Conservation (phyloP, 2,797 vertebrate genomes). For the Eutrigla gurnardus region DNA sequence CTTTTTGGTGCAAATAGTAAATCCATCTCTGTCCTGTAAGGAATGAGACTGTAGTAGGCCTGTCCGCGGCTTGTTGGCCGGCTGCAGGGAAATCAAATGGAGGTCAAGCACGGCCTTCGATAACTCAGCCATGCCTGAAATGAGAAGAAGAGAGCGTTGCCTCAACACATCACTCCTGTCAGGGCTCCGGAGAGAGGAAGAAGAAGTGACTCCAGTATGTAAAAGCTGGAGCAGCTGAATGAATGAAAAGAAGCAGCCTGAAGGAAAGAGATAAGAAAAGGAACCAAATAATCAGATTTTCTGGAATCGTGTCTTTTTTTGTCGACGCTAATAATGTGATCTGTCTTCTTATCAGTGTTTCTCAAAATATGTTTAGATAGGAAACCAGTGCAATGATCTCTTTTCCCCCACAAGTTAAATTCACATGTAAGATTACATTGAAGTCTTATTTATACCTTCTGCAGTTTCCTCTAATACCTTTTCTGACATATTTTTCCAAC, state of each 20-base stretch:
- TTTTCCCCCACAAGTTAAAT: neutral
- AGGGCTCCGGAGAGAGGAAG: slow-evolving; percentile 8
- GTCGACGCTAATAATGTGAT: neutral
- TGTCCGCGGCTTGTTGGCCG: neutral
- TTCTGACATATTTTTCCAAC: slow-evolving; percentile 1
- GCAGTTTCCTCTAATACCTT: neutral
- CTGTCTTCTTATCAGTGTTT: neutral
- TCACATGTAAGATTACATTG: neutral
- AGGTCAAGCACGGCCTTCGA: slow-evolving; percentile 46
- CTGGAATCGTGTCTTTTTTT: neutral
- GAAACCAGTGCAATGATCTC: neutral
- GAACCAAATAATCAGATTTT: neutral
- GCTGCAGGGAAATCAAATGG: slow-evolving; percentile 40
- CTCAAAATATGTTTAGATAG: neutral
- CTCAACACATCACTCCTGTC: slow-evolving; percentile 22
- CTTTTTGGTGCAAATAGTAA: neutral
- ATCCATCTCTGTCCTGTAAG: slow-evolving; percentile 12
- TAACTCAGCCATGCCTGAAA: slow-evolving; percentile 68
- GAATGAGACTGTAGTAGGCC: slow-evolving; percentile 19
- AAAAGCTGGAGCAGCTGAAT: neutral
- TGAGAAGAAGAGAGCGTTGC: slow-evolving; percentile 45
- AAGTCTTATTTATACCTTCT: neutral
- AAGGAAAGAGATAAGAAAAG: neutral
- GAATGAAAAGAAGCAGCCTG: neutral
- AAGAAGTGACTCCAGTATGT: neutral